Evolutionary conservation across 2,888 invertebrate genomes (phyloP), one percentile per base, ranked within the genome.

Genomic region (Matsumyia berberina): DNA sequence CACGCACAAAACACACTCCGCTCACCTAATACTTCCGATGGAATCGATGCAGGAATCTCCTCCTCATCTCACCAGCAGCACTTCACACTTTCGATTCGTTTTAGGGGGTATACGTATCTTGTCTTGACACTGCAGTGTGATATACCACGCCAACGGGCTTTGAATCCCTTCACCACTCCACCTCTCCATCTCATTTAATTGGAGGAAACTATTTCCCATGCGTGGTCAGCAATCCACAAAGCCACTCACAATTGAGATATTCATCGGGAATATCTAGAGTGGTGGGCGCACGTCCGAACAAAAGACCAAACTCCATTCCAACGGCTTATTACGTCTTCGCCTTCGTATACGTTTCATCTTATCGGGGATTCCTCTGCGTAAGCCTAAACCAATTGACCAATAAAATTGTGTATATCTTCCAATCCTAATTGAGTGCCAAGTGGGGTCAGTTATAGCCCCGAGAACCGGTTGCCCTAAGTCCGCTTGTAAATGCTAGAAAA

Each of bases 401-500:
- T 81, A 81, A 79, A 83, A 83, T 83, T 60, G 67, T 31, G 24
- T 24, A 24, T 1, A 29, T 74, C 64, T 62, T 37, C 64, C 80
- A 37, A 55, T 74, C 69, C 74, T 74, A 85, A 85, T 85, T 79
- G 85, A 70, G 74, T 79, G 85, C 39, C 69, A 66, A 78, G 79
- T 58, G 46, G 70, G 74, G 69, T 66, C 70, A 79, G 67, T 76
- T 60, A 39, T 51, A 42, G 11, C 46, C 5, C 31, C n/a, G 17
- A 29, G 46, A 67, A 82, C 78, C 67, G 78, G 82, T 78, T 72
- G 67, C 64, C n/a, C 17, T 46, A 58, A 66, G 29, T 37, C 51
- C 8, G 12, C 15, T 69, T 39, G 44, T 53, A 39, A 60, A 77
- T 62, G n/a, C 33, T 33, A 39, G 39, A 29, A 58, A 15, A n/a